phyloP scores from a whole-genome alignment of 2,888 invertebrate genomes.

The Eupelmus urozonus region DNA sequence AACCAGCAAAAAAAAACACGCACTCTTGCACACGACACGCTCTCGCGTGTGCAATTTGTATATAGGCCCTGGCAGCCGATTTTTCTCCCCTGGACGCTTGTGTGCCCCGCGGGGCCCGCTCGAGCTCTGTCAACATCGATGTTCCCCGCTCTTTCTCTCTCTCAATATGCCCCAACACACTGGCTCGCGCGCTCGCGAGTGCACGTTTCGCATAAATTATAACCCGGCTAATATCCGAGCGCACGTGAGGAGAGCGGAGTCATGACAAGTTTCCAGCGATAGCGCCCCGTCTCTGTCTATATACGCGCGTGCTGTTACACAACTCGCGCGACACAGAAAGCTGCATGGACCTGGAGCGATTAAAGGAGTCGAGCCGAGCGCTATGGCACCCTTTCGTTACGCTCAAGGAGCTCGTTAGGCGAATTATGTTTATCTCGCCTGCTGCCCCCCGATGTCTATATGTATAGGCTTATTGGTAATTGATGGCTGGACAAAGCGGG shows the following conservation, averaged over 20 bases:
- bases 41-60: constrained; percentile 32
- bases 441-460: neutral
- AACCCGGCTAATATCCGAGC: constrained; percentile 29
- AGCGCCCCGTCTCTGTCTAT: too few species aligned
- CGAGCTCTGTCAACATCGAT: constrained; percentile 55
- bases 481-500: too few species aligned
- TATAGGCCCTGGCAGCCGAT: neutral
- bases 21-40: neutral
- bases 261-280: constrained; percentile 45
- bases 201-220: constrained; percentile 56
- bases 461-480: too few species aligned
- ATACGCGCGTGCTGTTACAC: too few species aligned
- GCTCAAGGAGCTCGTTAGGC: constrained; percentile 2
- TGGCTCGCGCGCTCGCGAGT: neutral
- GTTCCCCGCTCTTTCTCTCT: constrained; percentile 7
- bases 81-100: constrained; percentile 15
- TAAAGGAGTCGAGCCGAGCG: too few species aligned
- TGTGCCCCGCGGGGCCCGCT: constrained; percentile 23
- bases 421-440: constrained; percentile 41
- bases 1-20: too few species aligned
- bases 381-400: too few species aligned
- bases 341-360: too few species aligned
- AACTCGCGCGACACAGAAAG: too few species aligned
- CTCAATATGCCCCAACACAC: constrained; percentile 1
- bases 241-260: constrained; percentile 8